Evolutionary conservation across 2,888 invertebrate genomes (phyloP), one percentile per base, ranked within the genome.

Genomic region (Philhelius pedissequus): DNA sequence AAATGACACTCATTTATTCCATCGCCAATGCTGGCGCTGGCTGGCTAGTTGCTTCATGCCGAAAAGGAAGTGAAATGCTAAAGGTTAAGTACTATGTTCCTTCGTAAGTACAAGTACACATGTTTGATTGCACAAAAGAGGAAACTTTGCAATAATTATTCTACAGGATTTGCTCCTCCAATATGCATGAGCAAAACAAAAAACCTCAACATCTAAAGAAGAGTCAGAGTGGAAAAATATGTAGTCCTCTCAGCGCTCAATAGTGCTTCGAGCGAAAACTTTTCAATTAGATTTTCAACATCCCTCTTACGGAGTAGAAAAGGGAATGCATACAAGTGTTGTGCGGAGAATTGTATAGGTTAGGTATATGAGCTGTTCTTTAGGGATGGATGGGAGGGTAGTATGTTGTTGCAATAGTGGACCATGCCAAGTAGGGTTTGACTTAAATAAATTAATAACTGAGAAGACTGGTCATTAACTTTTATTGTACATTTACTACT

Each of bases 231-330:
- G 45, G 58, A 58, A 75, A 80, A 43, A 32, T 32, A 56, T 54
- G 38, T 35, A 76, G 70, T 70, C 43, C 66, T 66, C 66, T 76
- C 66, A 22, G 62, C 32, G 30, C 48, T 52, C 15, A 68, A n/a
- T n/a, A 82, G 68, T 73, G 82, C 82, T 78, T 54, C 54, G 52
- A 45, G 82, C 68, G 52, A 73, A 82, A 82, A 82, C 77, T 82
- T 82, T 82, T 82, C 82, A 82, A 82, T 82, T 82, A 82, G 82
- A 82, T 77, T 82, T 82, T 78, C 77, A 82, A 56, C 73, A 82
- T 82, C 60, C 82, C 68, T 68, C 71, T 68, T 73, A 35, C 62
- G 71, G 13, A 35, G 30, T 68, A 66, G 8, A 20, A 18, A 22
- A 54, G 60, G 60, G 68, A 82, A 73, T 73, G 58, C 77, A 77